These are phyloP conservation scores for Lasioglossum baleicum DNA, from an alignment of 1,140 invertebrate species.

Conservation along the genomic window DNA sequence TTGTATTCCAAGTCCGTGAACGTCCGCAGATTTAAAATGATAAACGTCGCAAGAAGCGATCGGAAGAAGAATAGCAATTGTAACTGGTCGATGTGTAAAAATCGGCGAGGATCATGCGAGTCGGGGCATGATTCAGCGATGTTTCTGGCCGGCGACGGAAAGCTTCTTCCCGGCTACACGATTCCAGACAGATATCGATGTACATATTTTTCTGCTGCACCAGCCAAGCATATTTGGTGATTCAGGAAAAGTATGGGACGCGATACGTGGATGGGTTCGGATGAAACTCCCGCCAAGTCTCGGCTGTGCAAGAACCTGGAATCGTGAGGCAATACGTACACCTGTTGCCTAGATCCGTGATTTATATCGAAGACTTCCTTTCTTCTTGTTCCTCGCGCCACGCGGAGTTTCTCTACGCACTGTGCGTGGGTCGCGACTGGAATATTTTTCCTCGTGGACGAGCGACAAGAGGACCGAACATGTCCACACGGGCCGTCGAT, in stretches of 20 bases:
- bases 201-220: constrained; percentile 24
- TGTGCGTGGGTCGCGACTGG: constrained; percentile 57
- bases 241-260: constrained; percentile 49
- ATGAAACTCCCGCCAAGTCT: constrained; percentile 40
- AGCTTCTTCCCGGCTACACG: constrained; percentile 10
- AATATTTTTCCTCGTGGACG: constrained; percentile 49
- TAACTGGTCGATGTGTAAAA: neutral
- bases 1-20: too few species aligned
- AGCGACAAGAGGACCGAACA: constrained; percentile 33
- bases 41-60: too few species aligned
- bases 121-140: neutral
- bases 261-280: constrained; percentile 39
- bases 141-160: neutral
- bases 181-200: constrained; percentile 19
- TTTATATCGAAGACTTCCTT: constrained; percentile 62
- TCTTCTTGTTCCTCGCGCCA: constrained; percentile 53
- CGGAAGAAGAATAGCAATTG: too few species aligned
- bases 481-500: constrained; percentile 40
- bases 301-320: constrained; percentile 42
- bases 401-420: constrained; percentile 49
- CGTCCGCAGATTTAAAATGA: too few species aligned
- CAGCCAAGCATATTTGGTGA: constrained; percentile 47
- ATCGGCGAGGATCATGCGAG: neutral
- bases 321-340: constrained; percentile 60
- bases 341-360: constrained; percentile 67